These are phyloP conservation scores for Phataginus tricuspis DNA, from an alignment of 2,797 vertebrate genomes.

Conservation along the genomic window DNA sequence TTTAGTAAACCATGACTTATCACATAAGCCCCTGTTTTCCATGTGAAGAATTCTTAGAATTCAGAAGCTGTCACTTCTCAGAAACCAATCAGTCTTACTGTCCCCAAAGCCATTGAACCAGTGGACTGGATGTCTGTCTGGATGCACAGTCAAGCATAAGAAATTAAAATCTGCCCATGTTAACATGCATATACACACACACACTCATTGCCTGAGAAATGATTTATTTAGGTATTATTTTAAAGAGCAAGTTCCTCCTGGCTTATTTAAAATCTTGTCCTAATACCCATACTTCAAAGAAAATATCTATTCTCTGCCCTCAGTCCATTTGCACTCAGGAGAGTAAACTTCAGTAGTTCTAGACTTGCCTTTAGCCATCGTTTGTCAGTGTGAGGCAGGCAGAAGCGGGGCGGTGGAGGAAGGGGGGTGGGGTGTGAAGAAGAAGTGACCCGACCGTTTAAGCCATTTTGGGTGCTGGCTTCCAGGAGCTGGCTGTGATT, in stretches of 20 bases:
- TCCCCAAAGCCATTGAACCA: not conserved
- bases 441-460: not conserved
- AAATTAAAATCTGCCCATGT: not conserved
- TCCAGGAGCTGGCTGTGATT: not conserved
- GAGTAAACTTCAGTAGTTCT: not conserved
- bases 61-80: not conserved
- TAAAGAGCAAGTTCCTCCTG: not conserved
- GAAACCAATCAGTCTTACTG: not conserved
- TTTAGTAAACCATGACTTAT: not conserved
- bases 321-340: not conserved
- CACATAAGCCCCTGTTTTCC: not conserved
- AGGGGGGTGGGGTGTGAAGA: not conserved
- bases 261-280: conserved; percentile 22
- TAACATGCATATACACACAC: not conserved
- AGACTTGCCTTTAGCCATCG: not conserved
- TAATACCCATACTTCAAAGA: not conserved
- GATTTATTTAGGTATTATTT: not conserved
- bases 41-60: not conserved
- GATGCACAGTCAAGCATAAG: not conserved
- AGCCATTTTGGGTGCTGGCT: not conserved
- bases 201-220: not conserved
- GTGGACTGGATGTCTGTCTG: not conserved
- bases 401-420: not conserved
- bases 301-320: not conserved
- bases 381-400: not conserved